Evolutionary conservation across 2,888 invertebrate genomes (phyloP), one percentile per base, ranked within the genome.

Genomic region (Phengaris arion): DNA sequence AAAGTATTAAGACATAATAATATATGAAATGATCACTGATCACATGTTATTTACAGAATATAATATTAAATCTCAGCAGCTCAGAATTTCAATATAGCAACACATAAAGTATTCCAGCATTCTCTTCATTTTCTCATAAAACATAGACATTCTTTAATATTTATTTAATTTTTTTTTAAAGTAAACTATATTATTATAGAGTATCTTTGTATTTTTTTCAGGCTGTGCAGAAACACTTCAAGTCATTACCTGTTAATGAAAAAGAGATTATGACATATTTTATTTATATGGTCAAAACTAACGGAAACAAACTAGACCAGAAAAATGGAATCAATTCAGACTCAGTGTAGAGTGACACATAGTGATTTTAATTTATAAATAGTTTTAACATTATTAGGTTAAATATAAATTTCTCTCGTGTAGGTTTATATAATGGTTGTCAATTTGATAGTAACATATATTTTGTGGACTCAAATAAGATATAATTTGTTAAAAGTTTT

Each of bases 191-290:
- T 35, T 35, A 35, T 35, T 2, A 35, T 1, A 35, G 35, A 35
- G 35, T 35, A 35, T 35, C 35, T 35, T 35, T 35, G 13, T 68
- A 4, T 72, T 85, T 83, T 86, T 96, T 95, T 48, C 95, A 99
- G 99, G 96, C 97, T 75, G 95, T 99, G 75, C 97, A 97, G 94
- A 97, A 98, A 87, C 99, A 99, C 92, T 99, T 99, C 92, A 98
- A 98, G 91, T 96, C 98, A 77, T 97, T 99, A 88, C 98, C 98
- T 64, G 98, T 99, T 13, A 96, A 97, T 83, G 99, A 99, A 89
- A 99, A 98, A 87, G 99, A 99, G 89, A 97, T 98, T 73, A 94
- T 99, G 78, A 98, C 98, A 74, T 98, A 97, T 86, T 99, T 99
- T 87, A 98, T 99, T 83, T 99, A 98, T 87, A 98, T 98, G 94